Evolutionary conservation across 1,140 invertebrate genomes (phyloP).

Genomic region (Bombus haemorrhoidalis): DNA sequence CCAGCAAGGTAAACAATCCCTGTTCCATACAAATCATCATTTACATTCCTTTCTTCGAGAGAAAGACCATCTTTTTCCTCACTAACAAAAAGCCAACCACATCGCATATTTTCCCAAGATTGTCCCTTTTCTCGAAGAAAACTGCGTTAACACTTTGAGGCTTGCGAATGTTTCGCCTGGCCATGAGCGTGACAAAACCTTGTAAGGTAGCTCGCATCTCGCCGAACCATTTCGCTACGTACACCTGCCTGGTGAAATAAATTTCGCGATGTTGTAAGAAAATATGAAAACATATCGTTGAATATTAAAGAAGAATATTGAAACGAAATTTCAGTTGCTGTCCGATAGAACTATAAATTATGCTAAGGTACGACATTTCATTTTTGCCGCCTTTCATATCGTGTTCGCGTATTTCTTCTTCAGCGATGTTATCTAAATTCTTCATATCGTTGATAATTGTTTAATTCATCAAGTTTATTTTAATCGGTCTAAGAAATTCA

Average conservation of each 20-base stretch:
- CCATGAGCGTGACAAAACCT: background rate
- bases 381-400: no score
- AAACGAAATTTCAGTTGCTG: background rate
- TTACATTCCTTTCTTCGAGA: background rate
- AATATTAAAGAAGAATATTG: background rate
- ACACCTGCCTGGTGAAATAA: background rate
- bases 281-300: background rate
- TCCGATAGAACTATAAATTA: no score
- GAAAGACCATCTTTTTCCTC: background rate
- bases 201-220: background rate
- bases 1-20: background rate
- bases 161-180: background rate
- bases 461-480: no score
- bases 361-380: no score
- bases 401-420: no score
- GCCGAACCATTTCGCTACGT: background rate
- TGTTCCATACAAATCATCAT: slow-evolving; percentile 9
- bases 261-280: background rate
- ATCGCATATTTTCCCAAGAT: background rate
- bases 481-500: no score
- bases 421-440: no score
- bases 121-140: background rate
- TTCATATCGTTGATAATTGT: no score
- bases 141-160: background rate
- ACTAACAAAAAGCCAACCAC: background rate